Evolutionary conservation across 2,888 invertebrate genomes (phyloP), one percentile per base, ranked within the genome.

Genomic region (Rhingia rostrata): DNA sequence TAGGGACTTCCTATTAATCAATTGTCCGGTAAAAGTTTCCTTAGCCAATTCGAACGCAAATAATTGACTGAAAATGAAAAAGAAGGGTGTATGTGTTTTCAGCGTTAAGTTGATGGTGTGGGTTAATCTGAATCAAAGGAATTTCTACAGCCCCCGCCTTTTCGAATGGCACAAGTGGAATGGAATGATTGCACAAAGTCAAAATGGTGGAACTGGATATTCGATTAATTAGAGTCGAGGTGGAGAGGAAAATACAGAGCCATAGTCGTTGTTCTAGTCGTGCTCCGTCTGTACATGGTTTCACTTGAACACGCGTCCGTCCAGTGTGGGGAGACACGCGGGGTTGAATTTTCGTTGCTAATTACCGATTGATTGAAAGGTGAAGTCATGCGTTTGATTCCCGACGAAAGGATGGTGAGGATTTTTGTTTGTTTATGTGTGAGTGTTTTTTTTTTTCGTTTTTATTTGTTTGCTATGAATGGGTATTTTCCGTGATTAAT

Each of bases 301-400:
- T 64, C 30, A 45, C 82, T 82, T 64, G 60, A 63, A 56, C 51
- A 47, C 53, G 39, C 33, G 45, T 49, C 45, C 32, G 12, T 45
- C 37, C 32, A 41, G 39, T 0, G 33, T 32, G 43, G 10, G 37
- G 41, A 69, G 49, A 82, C 22, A 2, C 22, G 22, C 1, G 70
- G 58, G 39, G 43, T 54, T 45, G 56, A 69, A 79, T 79, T 84
- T 84, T 67, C 61, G 67, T 60, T 79, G 79, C 83, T 84, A 84
- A 84, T 84, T 84, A 84, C 73, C 73, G 83, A 74, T 74, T 84
- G 79, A 84, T 84, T 83, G 83, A 74, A 79, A 74, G 74, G 73
- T 79, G 83, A 69, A 84, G 79, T 74, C 79, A 84, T 84, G 83
- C 83, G 64, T 73, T 84, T 84, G 83, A 84, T 79, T 84, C 58